A percentile compares a stretch with the other conserved stretches of the same genome.
Evolutionary conservation across 2,797 vertebrate species (phyloP).

Genomic region (Poecilia wingei): DNA sequence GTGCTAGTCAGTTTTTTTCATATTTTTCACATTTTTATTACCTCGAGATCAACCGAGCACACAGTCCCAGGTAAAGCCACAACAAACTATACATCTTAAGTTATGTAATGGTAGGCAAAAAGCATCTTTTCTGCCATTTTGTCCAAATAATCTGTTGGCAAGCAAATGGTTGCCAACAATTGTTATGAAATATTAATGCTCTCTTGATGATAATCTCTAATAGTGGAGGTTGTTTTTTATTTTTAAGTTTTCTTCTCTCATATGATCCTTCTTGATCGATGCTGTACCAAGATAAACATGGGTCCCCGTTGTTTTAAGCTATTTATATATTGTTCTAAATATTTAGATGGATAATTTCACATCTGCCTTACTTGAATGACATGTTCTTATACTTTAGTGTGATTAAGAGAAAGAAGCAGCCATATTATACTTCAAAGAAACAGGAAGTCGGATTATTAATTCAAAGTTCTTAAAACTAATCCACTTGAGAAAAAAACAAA

Average conservation of each 20-base stretch:
- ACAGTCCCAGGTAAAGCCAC: not conserved
- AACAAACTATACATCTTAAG: not conserved
- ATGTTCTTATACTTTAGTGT: not conserved
- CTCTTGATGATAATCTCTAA: not conserved
- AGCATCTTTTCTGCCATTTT: not conserved
- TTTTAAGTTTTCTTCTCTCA: not conserved
- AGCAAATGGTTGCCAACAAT: not conserved
- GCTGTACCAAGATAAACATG: not conserved
- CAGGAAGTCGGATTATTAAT: not conserved
- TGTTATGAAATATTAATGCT: not conserved
- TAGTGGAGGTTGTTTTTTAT: not conserved
- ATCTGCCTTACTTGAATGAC: not conserved
- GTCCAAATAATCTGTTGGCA: not conserved
- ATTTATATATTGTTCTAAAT: not conserved
- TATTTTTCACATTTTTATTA: not conserved
- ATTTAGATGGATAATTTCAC: not conserved
- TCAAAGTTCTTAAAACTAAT: not conserved
- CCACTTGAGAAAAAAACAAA: not conserved
- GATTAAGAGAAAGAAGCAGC: not conserved
- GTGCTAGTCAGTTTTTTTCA: not conserved
- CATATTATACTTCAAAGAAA: not conserved
- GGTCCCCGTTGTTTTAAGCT: not conserved
- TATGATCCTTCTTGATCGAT: not conserved
- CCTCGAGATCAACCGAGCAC: not conserved
- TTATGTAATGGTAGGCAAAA: not conserved